Evolutionary conservation across 2,888 invertebrate species (phyloP), one percentile per base, ranked within the genome.

Genomic region (Reticulitermes lucifugus): DNA sequence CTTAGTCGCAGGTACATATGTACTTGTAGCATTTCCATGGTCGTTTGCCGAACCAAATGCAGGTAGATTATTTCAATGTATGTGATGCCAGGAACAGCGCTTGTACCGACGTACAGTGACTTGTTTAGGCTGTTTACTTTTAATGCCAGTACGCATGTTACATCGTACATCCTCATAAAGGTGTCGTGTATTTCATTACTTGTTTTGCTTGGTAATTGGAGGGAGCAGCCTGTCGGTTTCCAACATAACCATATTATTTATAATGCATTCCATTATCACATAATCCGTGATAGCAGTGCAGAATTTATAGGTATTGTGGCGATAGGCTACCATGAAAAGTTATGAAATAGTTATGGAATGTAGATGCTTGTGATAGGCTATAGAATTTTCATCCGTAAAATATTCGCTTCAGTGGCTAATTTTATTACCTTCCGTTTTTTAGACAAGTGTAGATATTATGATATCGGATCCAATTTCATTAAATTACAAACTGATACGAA

Each of bases 211-310:
- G 2, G 65, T 65, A 65, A 25, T 25, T 65, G 65, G 65, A 25
- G 25, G 7, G 65, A 25, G n/a, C 25, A 10, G 35, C 12, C 1
- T 25, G n/a, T 25, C 65, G 9, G 65, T 65, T 65, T 65, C 6
- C n/a, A 25, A 6, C 25, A 65, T 65, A 65, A 65, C 65, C 65
- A 65, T 79, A 79, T 79, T 79, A 79, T 79, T 79, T 79, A 55
- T 79, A 79, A 79, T 79, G 55, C n/a, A 46, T 55, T 25, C 79
- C 79, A 79, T 79, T 79, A 55, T 51, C 79, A 51, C 25, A 25
- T 79, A 79, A 79, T 55, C 14, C 43, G 79, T 25, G 51, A 51
- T 46, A 55, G 18, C 25, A n/a, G 51, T 79, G 10, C n/a, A 65
- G n/a, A 65, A 65, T 65, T 65, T 65, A 65, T 65, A 65, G n/a